Evolutionary conservation across 1,140 invertebrate genomes (phyloP).

Genomic region (Teleopsis dalmanni): DNA sequence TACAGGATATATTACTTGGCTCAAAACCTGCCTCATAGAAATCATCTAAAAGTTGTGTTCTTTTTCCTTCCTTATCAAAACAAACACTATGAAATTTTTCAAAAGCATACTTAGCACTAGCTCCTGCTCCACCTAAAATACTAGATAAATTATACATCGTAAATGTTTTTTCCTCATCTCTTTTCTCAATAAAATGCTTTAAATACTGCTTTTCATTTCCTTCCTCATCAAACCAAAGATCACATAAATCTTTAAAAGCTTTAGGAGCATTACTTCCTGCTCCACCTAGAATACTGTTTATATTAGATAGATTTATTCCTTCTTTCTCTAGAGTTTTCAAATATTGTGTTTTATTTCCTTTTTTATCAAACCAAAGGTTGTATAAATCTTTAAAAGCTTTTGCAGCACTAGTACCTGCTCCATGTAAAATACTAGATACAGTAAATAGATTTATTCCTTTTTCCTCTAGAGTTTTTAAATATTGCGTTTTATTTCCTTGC

Average conservation of each 20-base stretch:
- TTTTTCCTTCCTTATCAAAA: conserved; percentile 20
- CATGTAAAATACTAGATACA: conserved; percentile 17
- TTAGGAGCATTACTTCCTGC: conserved; percentile 16
- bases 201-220: conserved; percentile 22
- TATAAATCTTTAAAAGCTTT: conserved; percentile 23
- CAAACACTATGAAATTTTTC: conserved; percentile 22
- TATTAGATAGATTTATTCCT: conserved; percentile 17
- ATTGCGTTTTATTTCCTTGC: no score
- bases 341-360: conserved; percentile 21
- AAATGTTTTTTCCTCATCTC: conserved; percentile 13
- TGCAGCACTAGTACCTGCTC: conserved; percentile 12
- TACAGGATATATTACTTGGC: conserved; percentile 20
- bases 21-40: conserved; percentile 22
- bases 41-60: conserved; percentile 18
- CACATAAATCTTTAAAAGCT: conserved; percentile 20
- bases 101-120: conserved; percentile 20
- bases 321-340: conserved; percentile 6
- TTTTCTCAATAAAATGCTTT: conserved; percentile 16
- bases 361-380: conserved; percentile 16
- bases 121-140: conserved; percentile 26
- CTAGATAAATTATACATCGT: conserved; percentile 16
- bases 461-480: conserved; percentile 21
- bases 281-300: conserved; percentile 19
- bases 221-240: conserved; percentile 19
- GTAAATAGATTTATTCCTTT: conserved; percentile 13